Percentiles rank a stretch among this genome's conserved stretches.
phyloP scores from a whole-genome alignment of 2,113 vertebrate genomes.

The Notothenia coriiceps region DNA sequence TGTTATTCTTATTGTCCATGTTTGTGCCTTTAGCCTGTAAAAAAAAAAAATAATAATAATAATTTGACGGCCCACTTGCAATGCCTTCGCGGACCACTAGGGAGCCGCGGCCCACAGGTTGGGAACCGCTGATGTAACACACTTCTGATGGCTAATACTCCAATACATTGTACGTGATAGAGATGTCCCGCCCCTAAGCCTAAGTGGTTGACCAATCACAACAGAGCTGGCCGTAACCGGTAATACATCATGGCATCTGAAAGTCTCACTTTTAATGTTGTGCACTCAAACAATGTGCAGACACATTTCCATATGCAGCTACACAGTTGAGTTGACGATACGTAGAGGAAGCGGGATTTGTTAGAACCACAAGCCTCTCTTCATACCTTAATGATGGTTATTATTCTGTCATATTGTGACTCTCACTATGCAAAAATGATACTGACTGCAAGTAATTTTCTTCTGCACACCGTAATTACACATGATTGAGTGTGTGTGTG shows the following conservation, averaged over 20 bases:
- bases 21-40: too few relatives aligned
- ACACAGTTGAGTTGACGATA: slow-evolving; percentile 63
- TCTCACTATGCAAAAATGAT: slow-evolving; percentile 57
- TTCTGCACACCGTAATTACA: slow-evolving; percentile 71
- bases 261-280: not conserved
- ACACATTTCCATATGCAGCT: slow-evolving; percentile 26
- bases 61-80: too few relatives aligned
- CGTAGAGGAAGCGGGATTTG: slow-evolving; percentile 62
- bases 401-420: slow-evolving; percentile 77
- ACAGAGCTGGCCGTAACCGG: too few relatives aligned
- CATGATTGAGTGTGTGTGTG: slow-evolving; percentile 60
- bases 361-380: slow-evolving; percentile 66
- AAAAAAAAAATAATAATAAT: too few relatives aligned
- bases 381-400: slow-evolving; percentile 76
- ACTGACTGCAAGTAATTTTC: slow-evolving; percentile 66
- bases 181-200: too few relatives aligned
- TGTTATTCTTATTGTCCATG: too few relatives aligned
- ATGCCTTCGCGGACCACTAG: too few relatives aligned
- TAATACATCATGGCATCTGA: not conserved
- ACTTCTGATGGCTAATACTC: too few relatives aligned
- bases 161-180: too few relatives aligned
- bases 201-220: too few relatives aligned
- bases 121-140: too few relatives aligned
- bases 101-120: too few relatives aligned
- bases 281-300: slow-evolving; percentile 2